A percentile compares a stretch with the other conserved stretches of the same genome.
Evolutionary conservation across 2,888 invertebrate genomes (phyloP).

Genomic region (Thumatha senex): DNA sequence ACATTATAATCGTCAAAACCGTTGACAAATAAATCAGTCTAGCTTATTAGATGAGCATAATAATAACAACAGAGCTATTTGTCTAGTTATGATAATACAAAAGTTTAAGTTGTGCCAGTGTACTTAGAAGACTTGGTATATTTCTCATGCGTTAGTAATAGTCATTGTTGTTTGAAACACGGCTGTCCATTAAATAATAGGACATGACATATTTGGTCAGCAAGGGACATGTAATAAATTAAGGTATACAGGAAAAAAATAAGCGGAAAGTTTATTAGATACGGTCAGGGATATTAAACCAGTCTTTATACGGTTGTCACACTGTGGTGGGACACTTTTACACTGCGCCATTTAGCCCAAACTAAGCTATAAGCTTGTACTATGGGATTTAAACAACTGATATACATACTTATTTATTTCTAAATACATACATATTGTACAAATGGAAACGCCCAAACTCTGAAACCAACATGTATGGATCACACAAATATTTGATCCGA

Average conservation of each 20-base stretch:
- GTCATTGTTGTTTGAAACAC: conserved; percentile 53
- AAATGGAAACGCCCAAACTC: too few species aligned
- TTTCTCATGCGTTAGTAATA: conserved; percentile 62
- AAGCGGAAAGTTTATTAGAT: conserved; percentile 32
- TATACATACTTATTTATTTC: too few species aligned
- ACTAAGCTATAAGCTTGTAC: too few species aligned
- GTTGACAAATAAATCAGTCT: conserved; percentile 5
- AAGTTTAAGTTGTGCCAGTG: conserved; percentile 19
- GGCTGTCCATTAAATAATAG: conserved; percentile 71
- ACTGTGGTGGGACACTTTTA: too few species aligned
- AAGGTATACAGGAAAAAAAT: conserved; percentile 46
- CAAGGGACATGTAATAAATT: conserved; percentile 67
- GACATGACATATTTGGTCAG: conserved; percentile 78
- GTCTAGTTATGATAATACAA: conserved; percentile 6
- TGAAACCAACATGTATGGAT: too few species aligned
- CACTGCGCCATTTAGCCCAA: too few species aligned
- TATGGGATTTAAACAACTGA: too few species aligned
- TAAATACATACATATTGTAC: too few species aligned
- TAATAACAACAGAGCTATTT: not conserved
- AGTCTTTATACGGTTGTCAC: not conserved
- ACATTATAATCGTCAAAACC: conserved; percentile 3
- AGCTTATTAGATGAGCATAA: conserved; percentile 9
- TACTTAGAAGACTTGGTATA: conserved; percentile 39
- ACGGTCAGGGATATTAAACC: conserved; percentile 17
- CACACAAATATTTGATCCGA: too few species aligned